Base-by-base conservation (phyloP, 2,888 invertebrate species). In the Koerneria pararmatus region DNA sequence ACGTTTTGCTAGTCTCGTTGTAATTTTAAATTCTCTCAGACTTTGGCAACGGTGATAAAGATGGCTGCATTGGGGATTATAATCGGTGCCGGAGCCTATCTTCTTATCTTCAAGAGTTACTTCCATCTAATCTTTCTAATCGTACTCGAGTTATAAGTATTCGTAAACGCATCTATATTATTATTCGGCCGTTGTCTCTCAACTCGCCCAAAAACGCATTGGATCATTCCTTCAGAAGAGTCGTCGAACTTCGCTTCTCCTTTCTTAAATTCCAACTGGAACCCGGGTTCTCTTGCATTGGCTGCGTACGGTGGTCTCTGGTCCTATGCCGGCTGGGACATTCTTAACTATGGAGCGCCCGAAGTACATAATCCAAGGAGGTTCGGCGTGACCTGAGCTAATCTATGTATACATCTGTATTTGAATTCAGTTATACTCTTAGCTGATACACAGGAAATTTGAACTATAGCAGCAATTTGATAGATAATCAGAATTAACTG, bases 341-440 rank as follows among this genome's bases (percentile, higher is more conserved):
- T 79, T 63, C 69, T 79, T 49, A 79, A 78, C 62, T 79, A 75
- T 61, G 79, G 79, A 62, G 74, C 78, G 29, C 79, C 80, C 22
- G 79, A 79, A 58, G 74, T 79, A 56, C 24, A 69, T 24, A 70
- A 71, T 54, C 76, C 79, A 6, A 53, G 71, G 65, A 64, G 71
- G 78, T 75, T 35, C 4, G 37, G 61, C 19, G 53, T 22, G 19
- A 11, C 11, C 11, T 41, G 11, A 15, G 11, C n/a, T 15, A 15
- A n/a, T 41, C 11, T 11, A 15, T 41, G 11, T 41, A n/a, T 41
- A 41, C n/a, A 41, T 41, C n/a, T 41, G 46, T 41, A n/a, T 41
- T 15, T 15, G 11, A n/a, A 15, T 11, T 41, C 46, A 41, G n/a
- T 11, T 41, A n/a, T 41, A n/a, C n/a, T 41, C 46, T 41, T 41